Conservation (phyloP, 2,797 vertebrate genomes). For the Simalia tracyae region DNA sequence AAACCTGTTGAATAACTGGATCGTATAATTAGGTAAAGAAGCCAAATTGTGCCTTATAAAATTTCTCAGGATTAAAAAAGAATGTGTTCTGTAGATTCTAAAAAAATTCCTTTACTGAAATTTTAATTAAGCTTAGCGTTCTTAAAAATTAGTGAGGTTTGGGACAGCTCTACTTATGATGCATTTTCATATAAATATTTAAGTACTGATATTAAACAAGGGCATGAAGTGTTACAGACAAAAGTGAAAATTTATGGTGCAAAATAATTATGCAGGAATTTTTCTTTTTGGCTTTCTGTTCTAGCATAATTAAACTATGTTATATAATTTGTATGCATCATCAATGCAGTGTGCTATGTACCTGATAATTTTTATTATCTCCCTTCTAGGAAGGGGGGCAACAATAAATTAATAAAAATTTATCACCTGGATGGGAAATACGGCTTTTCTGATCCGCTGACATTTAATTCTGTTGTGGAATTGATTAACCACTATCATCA, state of each 20-base stretch:
- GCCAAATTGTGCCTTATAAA: neutral
- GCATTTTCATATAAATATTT: neutral
- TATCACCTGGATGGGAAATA: conserved; percentile 92
- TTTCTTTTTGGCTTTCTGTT: neutral
- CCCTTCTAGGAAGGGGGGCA: conserved; percentile 89
- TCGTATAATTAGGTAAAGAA: neutral
- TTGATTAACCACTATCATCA: conserved; percentile 94
- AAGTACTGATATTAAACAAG: neutral
- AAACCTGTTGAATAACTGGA: neutral
- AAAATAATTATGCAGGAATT: neutral
- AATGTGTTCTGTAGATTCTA: neutral
- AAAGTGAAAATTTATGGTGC: neutral
- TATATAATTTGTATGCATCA: neutral
- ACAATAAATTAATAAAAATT: conserved; percentile 97
- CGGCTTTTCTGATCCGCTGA: conserved; percentile 93
- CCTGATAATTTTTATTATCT: conserved; percentile 19
- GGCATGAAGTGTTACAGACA: neutral
- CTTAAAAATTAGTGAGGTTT: neutral
- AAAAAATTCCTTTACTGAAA: neutral
- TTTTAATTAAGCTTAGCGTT: neutral
- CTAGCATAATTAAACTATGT: neutral
- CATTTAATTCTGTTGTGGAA: conserved; percentile 91
- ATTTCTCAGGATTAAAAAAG: neutral
- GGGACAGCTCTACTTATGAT: neutral
- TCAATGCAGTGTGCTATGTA: neutral